A percentile compares a stretch with the other conserved stretches of the same genome.
Evolutionary conservation across 2,888 invertebrate species (phyloP).

Genomic region (Bursaphelenchus okinawaensis): DNA sequence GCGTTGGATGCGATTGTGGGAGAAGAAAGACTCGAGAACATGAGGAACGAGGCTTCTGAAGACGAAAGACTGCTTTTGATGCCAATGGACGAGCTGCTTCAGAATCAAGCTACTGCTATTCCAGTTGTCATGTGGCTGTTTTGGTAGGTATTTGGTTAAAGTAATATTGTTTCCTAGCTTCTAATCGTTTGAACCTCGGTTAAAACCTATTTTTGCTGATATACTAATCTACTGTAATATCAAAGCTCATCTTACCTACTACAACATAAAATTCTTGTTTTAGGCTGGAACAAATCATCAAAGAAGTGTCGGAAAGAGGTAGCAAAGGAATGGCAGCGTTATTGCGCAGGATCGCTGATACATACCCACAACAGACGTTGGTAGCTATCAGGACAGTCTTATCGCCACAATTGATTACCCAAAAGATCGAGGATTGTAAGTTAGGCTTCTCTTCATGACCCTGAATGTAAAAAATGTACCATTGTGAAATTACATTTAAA

Average conservation of each 20-base stretch:
- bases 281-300: slow-evolving; percentile 26
- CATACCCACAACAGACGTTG: slow-evolving; percentile 26
- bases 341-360: slow-evolving; percentile 21
- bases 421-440: slow-evolving; percentile 15
- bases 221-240: no score
- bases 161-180: neutral
- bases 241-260: no score
- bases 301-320: slow-evolving; percentile 13
- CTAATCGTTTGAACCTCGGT: no score
- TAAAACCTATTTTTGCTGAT: no score
- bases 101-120: slow-evolving; percentile 30
- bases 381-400: slow-evolving; percentile 16
- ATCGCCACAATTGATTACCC: slow-evolving; percentile 4
- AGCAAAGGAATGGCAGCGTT: slow-evolving; percentile 13
- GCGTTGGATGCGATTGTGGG: neutral
- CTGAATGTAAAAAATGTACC: neutral
- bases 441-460: neutral
- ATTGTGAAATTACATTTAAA: neutral
- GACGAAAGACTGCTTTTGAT: slow-evolving; percentile 11
- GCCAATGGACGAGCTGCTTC: slow-evolving; percentile 32
- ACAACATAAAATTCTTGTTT: no score
- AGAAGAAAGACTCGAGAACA: neutral
- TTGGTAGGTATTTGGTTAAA: slow-evolving; percentile 31
- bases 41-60: neutral
- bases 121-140: slow-evolving; percentile 47